Evolutionary conservation across 2,888 invertebrate species (phyloP).

Genomic region (Chaetoderma sp.): DNA sequence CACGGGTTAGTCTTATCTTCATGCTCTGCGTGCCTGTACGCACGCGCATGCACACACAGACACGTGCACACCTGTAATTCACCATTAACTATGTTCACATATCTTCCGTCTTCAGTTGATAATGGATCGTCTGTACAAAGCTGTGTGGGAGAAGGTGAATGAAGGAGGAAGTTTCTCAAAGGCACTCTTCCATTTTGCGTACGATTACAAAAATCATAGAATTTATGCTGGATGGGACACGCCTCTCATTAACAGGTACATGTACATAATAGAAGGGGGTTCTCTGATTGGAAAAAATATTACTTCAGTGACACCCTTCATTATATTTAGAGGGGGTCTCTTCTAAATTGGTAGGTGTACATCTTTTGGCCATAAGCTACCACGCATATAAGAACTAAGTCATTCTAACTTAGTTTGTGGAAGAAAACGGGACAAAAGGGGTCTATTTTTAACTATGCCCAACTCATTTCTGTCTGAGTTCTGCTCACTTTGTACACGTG

Average conservation of each 20-base stretch:
- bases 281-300: not conserved
- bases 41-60: too few relatives aligned
- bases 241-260: constrained; percentile 71
- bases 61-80: too few relatives aligned
- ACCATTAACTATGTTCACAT: too few relatives aligned
- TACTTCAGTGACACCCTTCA: not conserved
- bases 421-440: too few relatives aligned
- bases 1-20: too few relatives aligned
- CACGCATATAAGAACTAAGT: too few relatives aligned
- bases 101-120: constrained; percentile 81
- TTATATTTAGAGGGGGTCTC: not conserved
- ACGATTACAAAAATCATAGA: constrained; percentile 91
- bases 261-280: not conserved
- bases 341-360: not conserved
- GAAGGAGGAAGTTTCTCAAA: constrained; percentile 83
- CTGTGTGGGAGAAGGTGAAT: constrained; percentile 90
- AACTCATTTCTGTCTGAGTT: too few relatives aligned
- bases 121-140: constrained; percentile 96
- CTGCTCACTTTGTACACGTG: too few relatives aligned
- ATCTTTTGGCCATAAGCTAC: not conserved
- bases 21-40: too few relatives aligned
- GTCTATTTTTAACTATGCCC: too few relatives aligned
- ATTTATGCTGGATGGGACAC: constrained; percentile 75
- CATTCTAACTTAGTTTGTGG: too few relatives aligned
- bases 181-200: constrained; percentile 93